Base-by-base conservation (phyloP, 2,113 vertebrate species). In the Fukomys damarensis region DNA sequence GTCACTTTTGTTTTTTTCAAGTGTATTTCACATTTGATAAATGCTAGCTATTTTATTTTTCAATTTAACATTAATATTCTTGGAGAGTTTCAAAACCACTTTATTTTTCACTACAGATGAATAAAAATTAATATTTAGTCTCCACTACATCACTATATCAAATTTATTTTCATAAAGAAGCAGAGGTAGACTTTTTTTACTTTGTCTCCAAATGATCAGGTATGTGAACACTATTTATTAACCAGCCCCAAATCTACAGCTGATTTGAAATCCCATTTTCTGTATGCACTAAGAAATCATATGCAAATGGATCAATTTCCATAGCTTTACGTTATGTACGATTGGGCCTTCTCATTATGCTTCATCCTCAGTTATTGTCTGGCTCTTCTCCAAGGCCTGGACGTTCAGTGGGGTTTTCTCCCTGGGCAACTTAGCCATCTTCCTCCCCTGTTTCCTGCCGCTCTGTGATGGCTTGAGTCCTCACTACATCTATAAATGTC, bases 351-450 rank as follows among this genome's bases (percentile, higher is more conserved):
- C 58, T 38, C 12, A 88, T 83, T 77, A 28, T 63, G 46, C 76
- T 96, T 87, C 10, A 86, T 63, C 84, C 80, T 81, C 63, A 90
- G 30, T 92, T 84, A 68, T 80, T 88, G 94, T 93, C 26, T 95
- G 22, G 28, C 38, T 63, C 0, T 87, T 92, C 89, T 74, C 63
- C n/a, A 80, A 66, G 35, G 91, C 17, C 74, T 49, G 76, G 65
- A 38, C 24, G 35, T 19, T 76, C 74, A n/a, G n/a, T 10, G 32
- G 12, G 66, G 13, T 58, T 93, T 91, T 58, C 17, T 46, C 88
- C 61, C 43, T 63, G 58, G 28, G n/a, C 0, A 35, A 32, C 16
- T 28, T 66, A 14, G 13, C 17, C 46, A 4, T n/a, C 59, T 76
- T 49, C 11, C 26, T 81, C 13, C 83, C 58, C 70, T 28, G 11